Conservation (phyloP, 2,113 vertebrate genomes). For the Diphyllodes magnificus region DNA sequence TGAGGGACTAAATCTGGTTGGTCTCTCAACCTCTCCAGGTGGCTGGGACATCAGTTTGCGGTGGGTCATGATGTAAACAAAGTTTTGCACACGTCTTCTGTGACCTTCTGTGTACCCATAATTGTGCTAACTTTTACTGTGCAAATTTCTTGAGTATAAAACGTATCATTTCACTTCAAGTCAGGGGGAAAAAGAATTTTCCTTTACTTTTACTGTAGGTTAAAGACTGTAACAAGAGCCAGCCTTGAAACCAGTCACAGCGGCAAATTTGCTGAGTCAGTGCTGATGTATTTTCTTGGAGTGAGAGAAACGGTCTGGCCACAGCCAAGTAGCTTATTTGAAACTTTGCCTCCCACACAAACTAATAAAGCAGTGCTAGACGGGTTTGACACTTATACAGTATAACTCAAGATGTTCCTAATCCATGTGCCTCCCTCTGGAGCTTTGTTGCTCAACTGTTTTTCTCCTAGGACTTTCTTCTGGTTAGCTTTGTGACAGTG, state of each 20-base stretch:
- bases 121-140: background rate
- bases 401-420: slow-evolving; percentile 14
- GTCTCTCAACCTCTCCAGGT: background rate
- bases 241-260: background rate
- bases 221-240: background rate
- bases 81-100: background rate
- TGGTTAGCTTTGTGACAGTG: background rate
- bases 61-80: background rate
- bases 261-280: background rate
- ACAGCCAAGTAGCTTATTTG: slow-evolving; percentile 1
- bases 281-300: slow-evolving; percentile 26
- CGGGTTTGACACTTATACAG: background rate
- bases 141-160: background rate
- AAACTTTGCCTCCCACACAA: slow-evolving; percentile 13
- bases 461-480: background rate
- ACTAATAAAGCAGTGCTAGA: slow-evolving; percentile 1
- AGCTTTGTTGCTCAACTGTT: background rate
- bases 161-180: background rate
- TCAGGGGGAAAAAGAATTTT: background rate
- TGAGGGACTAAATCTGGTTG: background rate
- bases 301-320: background rate
- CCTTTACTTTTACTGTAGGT: background rate
- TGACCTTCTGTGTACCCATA: background rate
- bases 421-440: background rate
- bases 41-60: background rate